Conservation (phyloP, 1,140 invertebrate species). For the Agrilus planipennis region DNA sequence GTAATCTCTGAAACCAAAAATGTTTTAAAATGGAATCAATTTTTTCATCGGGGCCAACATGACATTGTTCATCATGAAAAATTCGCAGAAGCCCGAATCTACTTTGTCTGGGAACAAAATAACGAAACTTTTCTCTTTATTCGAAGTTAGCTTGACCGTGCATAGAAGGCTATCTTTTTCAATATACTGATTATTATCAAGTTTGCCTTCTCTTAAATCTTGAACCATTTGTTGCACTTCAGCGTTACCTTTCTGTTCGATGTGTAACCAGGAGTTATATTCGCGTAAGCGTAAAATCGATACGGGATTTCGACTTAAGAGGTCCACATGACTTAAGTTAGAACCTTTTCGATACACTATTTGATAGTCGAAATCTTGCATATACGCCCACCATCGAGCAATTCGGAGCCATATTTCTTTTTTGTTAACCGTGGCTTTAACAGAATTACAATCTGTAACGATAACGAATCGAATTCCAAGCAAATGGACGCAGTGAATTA, state of each 20-base stretch:
- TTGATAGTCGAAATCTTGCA: background rate
- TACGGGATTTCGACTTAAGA: constrained; percentile 1
- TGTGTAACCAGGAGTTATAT: constrained; percentile 1
- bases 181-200: constrained; percentile 9
- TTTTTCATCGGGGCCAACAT: constrained; percentile 16
- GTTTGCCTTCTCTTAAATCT: constrained; percentile 7
- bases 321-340: too few species aligned
- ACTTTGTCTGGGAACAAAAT: constrained; percentile 1
- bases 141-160: background rate
- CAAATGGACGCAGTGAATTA: constrained; percentile 18
- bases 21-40: constrained; percentile 14
- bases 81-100: constrained; percentile 13
- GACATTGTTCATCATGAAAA: constrained; percentile 23
- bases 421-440: constrained; percentile 27
- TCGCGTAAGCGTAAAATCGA: background rate
- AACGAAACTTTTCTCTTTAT: constrained; percentile 1
- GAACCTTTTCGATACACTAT: too few species aligned
- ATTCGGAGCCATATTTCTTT: constrained; percentile 21
- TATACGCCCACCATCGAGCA: too few species aligned
- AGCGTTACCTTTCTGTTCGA: constrained; percentile 5
- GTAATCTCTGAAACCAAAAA: constrained; percentile 23
- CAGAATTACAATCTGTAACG: constrained; percentile 25
- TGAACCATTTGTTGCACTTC: constrained; percentile 4
- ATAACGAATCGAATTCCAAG: constrained; percentile 25
- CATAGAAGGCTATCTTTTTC: constrained; percentile 9